These are phyloP conservation scores for Metaphire vulgaris DNA, from an alignment of 1,140 invertebrate genomes.

Conservation along the genomic window DNA sequence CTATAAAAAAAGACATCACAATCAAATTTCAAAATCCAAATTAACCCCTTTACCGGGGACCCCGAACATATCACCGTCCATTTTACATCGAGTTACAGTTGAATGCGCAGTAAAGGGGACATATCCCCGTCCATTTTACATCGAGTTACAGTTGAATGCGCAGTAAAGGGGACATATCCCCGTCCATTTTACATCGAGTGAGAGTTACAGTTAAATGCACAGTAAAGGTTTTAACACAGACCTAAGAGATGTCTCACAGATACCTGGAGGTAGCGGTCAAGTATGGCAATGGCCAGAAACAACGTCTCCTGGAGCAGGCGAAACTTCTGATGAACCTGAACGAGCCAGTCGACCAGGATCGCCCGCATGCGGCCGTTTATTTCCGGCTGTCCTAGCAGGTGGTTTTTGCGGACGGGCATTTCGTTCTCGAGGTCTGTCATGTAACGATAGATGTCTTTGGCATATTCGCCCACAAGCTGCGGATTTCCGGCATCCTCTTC, in stretches of 20 bases:
- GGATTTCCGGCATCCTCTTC: slow-evolving; percentile 67
- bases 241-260: slow-evolving; percentile 9
- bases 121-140: too few relatives aligned
- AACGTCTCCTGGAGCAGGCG: slow-evolving; percentile 81
- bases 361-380: slow-evolving; percentile 77
- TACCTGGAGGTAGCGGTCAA: slow-evolving; percentile 86
- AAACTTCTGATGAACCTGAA: slow-evolving; percentile 85
- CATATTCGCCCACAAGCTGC: slow-evolving; percentile 70
- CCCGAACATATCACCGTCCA: too few relatives aligned
- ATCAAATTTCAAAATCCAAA: too few relatives aligned
- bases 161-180: slow-evolving; percentile 1
- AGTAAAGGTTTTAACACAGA: background rate
- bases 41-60: too few relatives aligned
- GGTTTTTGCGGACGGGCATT: slow-evolving; percentile 37
- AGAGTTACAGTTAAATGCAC: too few relatives aligned
- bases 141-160: too few relatives aligned
- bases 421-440: slow-evolving; percentile 66
- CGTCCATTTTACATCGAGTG: background rate
- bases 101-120: too few relatives aligned
- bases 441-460: slow-evolving; percentile 77
- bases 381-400: slow-evolving; percentile 60
- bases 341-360: slow-evolving; percentile 81
- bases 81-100: too few relatives aligned
- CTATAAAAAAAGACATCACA: too few relatives aligned
- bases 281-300: slow-evolving; percentile 76